phyloP scores from a whole-genome alignment of 2,888 invertebrate species.

The Nemotelus nigrinus region DNA sequence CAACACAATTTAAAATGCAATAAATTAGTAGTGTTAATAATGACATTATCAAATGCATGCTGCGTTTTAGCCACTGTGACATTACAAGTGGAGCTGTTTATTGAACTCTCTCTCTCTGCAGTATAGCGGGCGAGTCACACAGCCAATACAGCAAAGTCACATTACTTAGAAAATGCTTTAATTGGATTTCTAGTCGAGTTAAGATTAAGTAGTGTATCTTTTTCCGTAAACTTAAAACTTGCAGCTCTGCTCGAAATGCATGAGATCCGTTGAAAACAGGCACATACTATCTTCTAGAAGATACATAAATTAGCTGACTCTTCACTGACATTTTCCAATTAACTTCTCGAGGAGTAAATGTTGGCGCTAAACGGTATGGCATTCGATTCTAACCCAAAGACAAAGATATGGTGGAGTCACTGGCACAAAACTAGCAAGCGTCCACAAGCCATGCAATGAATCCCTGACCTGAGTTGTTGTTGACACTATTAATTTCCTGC shows the following conservation, averaged over 20 bases:
- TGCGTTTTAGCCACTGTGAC: background rate
- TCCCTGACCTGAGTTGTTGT: slow-evolving; percentile 30
- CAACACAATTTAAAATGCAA: too few relatives aligned
- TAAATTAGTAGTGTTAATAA: background rate
- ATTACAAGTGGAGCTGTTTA: background rate
- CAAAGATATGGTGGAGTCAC: background rate
- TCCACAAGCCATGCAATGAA: background rate
- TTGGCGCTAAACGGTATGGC: slow-evolving; percentile 9
- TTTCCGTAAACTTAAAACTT: slow-evolving; percentile 17
- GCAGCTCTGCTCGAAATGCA: background rate
- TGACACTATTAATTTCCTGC: slow-evolving; percentile 37
- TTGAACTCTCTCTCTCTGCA: background rate
- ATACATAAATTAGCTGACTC: slow-evolving; percentile 5
- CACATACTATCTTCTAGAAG: background rate
- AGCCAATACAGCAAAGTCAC: too few relatives aligned
- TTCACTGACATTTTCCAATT: slow-evolving; percentile 33
- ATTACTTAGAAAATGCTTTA: background rate
- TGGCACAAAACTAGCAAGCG: background rate
- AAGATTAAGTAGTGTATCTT: slow-evolving; percentile 26
- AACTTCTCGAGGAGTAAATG: slow-evolving; percentile 10
- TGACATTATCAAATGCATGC: background rate
- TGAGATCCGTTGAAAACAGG: background rate
- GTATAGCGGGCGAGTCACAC: too few relatives aligned
- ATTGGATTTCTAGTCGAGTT: slow-evolving; percentile 17
- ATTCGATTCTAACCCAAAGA: background rate